Percentiles rank a stretch among this genome's conserved stretches.
These are phyloP conservation scores for Nymphicus hollandicus DNA, from an alignment of 2,113 vertebrate genomes.

Conservation along the genomic window DNA sequence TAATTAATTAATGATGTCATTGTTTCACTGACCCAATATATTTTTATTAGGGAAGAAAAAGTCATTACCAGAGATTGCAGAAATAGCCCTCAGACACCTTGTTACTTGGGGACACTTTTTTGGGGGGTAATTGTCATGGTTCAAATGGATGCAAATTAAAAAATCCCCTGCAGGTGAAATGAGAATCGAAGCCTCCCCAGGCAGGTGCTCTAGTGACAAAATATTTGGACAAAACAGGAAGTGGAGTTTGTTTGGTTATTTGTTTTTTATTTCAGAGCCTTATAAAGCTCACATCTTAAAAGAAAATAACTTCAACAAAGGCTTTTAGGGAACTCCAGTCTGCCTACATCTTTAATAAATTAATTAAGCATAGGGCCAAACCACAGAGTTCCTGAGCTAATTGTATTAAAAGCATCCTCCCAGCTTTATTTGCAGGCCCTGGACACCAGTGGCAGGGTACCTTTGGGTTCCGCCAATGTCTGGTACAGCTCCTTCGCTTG, in stretches of 20 bases:
- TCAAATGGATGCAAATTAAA: accelerated
- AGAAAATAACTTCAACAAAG: background rate
- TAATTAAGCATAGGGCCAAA: background rate
- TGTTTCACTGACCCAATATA: background rate
- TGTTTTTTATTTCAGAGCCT: background rate
- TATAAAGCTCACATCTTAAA: background rate
- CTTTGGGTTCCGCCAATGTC: accelerated
- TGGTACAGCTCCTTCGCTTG: accelerated
- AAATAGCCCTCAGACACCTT: background rate
- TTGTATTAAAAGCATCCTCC: background rate
- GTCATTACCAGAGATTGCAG: background rate
- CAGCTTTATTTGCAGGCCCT: background rate
- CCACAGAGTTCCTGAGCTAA: background rate
- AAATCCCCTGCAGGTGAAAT: background rate
- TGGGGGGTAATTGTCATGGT: background rate
- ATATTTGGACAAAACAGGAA: background rate
- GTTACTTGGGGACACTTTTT: background rate
- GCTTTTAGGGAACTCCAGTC: background rate
- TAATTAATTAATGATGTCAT: background rate
- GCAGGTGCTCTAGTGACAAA: background rate
- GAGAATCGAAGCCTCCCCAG: background rate
- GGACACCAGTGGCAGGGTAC: accelerated
- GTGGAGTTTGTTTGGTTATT: background rate
- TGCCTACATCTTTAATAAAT: background rate
- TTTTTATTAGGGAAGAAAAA: constrained; percentile 2